These are phyloP conservation scores for Taenaris catops DNA, from an alignment of 2,888 invertebrate genomes.

Conservation along the genomic window DNA sequence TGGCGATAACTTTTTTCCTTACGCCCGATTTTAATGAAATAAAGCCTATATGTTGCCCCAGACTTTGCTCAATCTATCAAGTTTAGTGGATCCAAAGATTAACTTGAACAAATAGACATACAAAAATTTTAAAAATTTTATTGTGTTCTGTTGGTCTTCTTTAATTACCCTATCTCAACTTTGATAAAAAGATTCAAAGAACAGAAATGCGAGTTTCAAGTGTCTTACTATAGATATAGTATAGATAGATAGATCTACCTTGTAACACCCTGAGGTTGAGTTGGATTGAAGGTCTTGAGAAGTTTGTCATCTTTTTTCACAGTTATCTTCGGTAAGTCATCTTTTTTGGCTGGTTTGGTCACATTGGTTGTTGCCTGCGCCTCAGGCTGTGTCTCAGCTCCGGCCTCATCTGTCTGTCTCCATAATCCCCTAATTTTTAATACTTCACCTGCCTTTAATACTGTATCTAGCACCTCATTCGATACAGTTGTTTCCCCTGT, in stretches of 20 bases:
- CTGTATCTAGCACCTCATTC: conserved; percentile 90
- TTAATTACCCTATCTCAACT: no score
- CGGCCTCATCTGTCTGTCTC: conserved; percentile 81
- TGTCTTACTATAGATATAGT: no score
- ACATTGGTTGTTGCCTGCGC: conserved; percentile 39
- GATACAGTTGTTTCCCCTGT: conserved; percentile 90
- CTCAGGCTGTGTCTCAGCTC: conserved; percentile 46
- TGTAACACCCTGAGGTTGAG: conserved; percentile 45
- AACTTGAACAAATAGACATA: no score
- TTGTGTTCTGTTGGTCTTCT: no score
- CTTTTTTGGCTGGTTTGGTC: conserved; percentile 57
- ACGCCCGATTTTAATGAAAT: no score
- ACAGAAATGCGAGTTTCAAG: no score
- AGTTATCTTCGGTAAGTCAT: conserved; percentile 58
- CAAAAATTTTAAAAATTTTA: no score
- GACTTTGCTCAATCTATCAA: no score
- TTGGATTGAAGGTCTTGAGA: conserved; percentile 57
- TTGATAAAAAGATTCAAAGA: no score
- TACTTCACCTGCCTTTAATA: conserved; percentile 89
- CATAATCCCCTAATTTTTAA: conserved; percentile 90
- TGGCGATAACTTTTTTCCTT: no score
- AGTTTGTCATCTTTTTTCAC: conserved; percentile 73
- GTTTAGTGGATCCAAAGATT: no score
- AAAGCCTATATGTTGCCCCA: no score
- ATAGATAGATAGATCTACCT: conserved; percentile 48